Percentiles rank a stretch among this genome's conserved stretches.
These are phyloP conservation scores for Jaculus jaculus DNA, from an alignment of 2,113 vertebrate genomes.

Conservation along the genomic window DNA sequence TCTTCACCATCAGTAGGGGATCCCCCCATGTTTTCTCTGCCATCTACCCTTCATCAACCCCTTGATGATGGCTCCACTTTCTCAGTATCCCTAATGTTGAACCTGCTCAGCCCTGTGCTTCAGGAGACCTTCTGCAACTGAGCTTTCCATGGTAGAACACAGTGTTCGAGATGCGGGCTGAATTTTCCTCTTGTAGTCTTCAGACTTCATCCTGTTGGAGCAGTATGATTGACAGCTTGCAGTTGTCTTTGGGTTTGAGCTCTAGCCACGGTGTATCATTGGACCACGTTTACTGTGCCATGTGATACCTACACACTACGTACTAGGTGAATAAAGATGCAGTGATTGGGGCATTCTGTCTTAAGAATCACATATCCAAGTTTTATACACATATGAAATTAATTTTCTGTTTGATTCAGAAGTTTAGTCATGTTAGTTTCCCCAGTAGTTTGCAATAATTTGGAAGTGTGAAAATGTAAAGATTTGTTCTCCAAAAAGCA, in stretches of 20 bases:
- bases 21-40: fast-evolving
- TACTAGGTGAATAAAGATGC: neutral
- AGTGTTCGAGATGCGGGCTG: fast-evolving
- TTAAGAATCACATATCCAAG: neutral
- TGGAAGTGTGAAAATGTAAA: conserved; percentile 42
- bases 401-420: conserved; percentile 53
- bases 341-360: neutral
- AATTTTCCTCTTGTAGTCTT: neutral
- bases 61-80: neutral
- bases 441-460: conserved; percentile 35
- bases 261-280: neutral
- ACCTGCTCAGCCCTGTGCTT: neutral
- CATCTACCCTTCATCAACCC: no score
- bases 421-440: conserved; percentile 55
- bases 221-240: no score
- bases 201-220: no score
- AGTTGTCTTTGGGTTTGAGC: no score
- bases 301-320: neutral
- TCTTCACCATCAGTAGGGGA: fast-evolving
- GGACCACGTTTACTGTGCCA: neutral
- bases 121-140: no score
- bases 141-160: neutral
- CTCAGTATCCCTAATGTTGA: fast-evolving
- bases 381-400: neutral
- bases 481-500: conserved; percentile 50